Evolutionary conservation across 2,888 invertebrate genomes (phyloP).

Genomic region (Thecocarcelia acutangulata): DNA sequence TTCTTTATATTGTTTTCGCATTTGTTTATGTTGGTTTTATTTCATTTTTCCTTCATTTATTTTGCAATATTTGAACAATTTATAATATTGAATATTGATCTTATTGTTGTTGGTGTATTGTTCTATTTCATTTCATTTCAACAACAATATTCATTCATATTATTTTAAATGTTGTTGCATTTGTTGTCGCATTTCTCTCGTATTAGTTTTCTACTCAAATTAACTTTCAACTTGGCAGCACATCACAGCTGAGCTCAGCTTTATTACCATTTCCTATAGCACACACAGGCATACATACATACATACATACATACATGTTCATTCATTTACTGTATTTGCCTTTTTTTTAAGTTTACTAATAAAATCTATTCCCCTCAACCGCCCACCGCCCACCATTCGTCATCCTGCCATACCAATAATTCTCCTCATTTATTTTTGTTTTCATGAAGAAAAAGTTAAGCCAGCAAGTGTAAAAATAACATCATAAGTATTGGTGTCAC

Average conservation of each 20-base stretch:
- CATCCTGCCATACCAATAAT: background rate
- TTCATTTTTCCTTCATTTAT: conserved; percentile 17
- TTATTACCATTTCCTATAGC: conserved; percentile 28
- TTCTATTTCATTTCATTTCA: conserved; percentile 48
- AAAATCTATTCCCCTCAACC: background rate
- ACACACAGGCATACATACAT: too few species aligned
- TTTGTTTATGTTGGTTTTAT: conserved; percentile 22
- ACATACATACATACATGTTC: background rate
- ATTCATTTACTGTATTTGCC: too few species aligned
- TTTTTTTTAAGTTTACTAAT: background rate
- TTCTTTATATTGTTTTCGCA: background rate
- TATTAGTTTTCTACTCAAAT: conserved; percentile 51
- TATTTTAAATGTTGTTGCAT: conserved; percentile 25
- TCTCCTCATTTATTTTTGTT: background rate
- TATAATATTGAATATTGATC: conserved; percentile 61
- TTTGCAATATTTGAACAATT: conserved; percentile 34
- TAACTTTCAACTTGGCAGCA: conserved; percentile 67
- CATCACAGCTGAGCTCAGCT: conserved; percentile 48
- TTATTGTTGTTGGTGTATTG: conserved; percentile 56
- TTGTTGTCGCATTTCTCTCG: conserved; percentile 9
- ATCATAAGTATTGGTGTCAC: conserved; percentile 55
- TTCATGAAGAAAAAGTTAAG: conserved; percentile 1
- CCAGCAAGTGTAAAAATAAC: conserved; percentile 54
- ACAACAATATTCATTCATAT: conserved; percentile 26
- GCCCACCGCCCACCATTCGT: background rate